Conservation (phyloP, 2,113 vertebrate genomes). For the Albula goreensis region DNA sequence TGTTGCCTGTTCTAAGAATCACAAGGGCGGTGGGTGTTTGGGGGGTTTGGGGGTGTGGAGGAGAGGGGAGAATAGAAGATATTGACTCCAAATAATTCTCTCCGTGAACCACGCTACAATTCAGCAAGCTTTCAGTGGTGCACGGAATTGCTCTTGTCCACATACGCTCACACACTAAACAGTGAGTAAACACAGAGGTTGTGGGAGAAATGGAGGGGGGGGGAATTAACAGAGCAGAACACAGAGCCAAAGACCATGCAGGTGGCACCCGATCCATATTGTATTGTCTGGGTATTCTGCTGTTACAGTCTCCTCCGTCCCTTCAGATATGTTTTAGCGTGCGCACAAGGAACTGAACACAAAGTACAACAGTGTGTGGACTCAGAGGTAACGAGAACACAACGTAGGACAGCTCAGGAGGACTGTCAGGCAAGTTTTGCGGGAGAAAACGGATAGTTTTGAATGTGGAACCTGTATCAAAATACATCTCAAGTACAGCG, state of each 20-base stretch:
- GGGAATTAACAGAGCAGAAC: not conserved
- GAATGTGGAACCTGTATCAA: too few relatives aligned
- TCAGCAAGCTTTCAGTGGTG: not conserved
- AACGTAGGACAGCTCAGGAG: too few relatives aligned
- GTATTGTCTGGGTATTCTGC: not conserved
- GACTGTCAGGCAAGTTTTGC: too few relatives aligned
- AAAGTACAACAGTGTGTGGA: too few relatives aligned
- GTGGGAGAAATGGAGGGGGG: not conserved
- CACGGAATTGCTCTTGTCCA: not conserved
- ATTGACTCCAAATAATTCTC: not conserved
- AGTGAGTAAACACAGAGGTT: not conserved
- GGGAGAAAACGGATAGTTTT: too few relatives aligned
- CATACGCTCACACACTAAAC: not conserved
- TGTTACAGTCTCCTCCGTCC: not conserved
- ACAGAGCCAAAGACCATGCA: not conserved
- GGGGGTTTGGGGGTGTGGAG: too few relatives aligned
- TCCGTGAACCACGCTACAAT: not conserved
- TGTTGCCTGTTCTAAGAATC: not conserved
- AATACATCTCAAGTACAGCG: too few relatives aligned
- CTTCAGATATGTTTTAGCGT: too few relatives aligned
- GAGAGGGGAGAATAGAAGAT: too few relatives aligned
- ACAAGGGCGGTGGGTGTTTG: not conserved
- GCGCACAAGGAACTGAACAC: too few relatives aligned
- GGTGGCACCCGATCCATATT: not conserved
- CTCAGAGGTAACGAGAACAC: too few relatives aligned